Percentiles rank a stretch among this genome's conserved stretches.
phyloP scores from a whole-genome alignment of 1,140 invertebrate species.

The Pseudomyrmex dendroicus region DNA sequence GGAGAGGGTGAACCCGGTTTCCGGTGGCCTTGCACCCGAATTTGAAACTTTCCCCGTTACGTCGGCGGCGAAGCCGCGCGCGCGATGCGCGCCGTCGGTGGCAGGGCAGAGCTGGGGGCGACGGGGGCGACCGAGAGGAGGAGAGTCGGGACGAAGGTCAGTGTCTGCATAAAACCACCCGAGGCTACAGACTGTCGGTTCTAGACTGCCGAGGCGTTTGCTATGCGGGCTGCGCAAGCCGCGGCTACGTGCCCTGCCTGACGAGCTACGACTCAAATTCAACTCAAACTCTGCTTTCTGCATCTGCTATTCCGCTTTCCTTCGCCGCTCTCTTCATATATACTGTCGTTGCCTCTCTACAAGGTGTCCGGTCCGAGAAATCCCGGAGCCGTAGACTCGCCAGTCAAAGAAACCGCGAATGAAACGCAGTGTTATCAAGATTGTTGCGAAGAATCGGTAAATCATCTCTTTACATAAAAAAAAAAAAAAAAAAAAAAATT shows the following conservation, averaged over 20 bases:
- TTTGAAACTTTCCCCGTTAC: constrained; percentile 84
- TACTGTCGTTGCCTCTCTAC: constrained; percentile 28
- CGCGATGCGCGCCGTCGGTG: constrained; percentile 42
- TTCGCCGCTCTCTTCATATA: constrained; percentile 60
- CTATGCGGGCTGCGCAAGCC: constrained; percentile 84
- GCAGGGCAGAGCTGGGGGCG: constrained; percentile 40
- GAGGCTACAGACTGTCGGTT: constrained; percentile 80
- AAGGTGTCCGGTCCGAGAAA: neutral
- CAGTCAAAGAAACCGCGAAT: constrained; percentile 54
- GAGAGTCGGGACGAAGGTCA: constrained; percentile 82
- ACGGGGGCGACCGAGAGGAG: constrained; percentile 62
- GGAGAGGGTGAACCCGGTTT: constrained; percentile 70
- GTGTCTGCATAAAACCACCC: constrained; percentile 85
- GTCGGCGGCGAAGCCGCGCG: constrained; percentile 58
- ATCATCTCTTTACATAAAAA: neutral
- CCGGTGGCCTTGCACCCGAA: constrained; percentile 83
- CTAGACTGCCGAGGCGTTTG: constrained; percentile 80
- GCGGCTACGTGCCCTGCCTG: constrained; percentile 84
- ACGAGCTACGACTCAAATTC: constrained; percentile 84
- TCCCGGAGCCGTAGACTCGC: neutral
- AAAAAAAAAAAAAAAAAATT: neutral
- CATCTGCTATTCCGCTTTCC: constrained; percentile 79
- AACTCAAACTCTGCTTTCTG: constrained; percentile 83
- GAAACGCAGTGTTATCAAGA: neutral
- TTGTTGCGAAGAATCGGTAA: neutral